Base-by-base conservation (phyloP, 2,888 invertebrate genomes). In the Hyalella azteca region DNA sequence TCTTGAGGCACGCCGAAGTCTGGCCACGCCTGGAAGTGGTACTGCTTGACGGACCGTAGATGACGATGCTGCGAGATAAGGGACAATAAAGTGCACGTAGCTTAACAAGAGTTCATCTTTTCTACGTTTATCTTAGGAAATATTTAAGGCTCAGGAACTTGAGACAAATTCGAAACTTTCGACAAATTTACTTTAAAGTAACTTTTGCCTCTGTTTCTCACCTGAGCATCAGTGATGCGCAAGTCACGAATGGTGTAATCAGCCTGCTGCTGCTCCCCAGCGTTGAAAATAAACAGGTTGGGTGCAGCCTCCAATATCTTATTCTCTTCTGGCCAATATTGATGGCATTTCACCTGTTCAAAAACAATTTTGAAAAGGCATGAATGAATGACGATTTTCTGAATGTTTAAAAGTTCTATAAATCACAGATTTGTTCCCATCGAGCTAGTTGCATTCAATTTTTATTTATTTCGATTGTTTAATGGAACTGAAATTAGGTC, bases 1-100 rank as follows among this genome's bases (percentile, higher is more conserved):
- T 22, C 22, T 2, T 13, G 26, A 13, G 80, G 79, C 19, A 60
- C 79, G 7, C 73, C 79, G 48, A 77, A 78, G 73, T 80, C 82
- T 2, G 78, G 82, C 82, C 82, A 82, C 19, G 50, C 45, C 32
- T 59, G 76, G 78, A 79, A 79, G 79, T 82, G 80, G 78, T 73
- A 82, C 73, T 82, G 82, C 36, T 66, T 73, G 48, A 82, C 76
- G 22, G 60, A 26, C 26, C 26, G 22, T 7, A 22, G 22, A 7
- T 22, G 7, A 4, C 26, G 54, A 1, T 26, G 9, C 54, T 54
- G 54, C 19, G 4, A 45, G 45, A 45, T 11, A 11, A 45, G 15
- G 45, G 9, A 45, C 9, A 11, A 9, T 45, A 45, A 45, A 45
- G n/a, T n/a, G n/a, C n/a, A n/a, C n/a, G n/a, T n/a, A 45, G 15